Evolutionary conservation across 23 tunicate species (phyloP), one percentile per base, ranked within the genome.

Genomic region (Halocynthia roretzi): DNA sequence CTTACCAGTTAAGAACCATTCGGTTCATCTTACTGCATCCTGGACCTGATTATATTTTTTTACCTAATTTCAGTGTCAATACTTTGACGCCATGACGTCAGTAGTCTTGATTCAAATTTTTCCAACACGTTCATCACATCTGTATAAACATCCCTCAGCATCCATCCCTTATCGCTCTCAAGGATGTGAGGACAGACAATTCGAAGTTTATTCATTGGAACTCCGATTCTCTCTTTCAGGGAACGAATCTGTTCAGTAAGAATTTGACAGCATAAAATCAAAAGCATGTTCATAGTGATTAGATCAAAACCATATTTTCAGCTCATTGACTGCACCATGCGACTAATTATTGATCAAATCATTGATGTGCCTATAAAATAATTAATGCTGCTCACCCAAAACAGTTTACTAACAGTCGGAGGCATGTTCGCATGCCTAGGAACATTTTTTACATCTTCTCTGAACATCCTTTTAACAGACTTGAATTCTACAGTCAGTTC

Each of bases 151-250:
- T 85, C 90, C 12, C 98, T 78, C 20, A 92, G 67, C 85, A 76
- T 77, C 98, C 98, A 92, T 15, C 98, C 98, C 31, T 87, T 77
- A 77, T 92, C 98, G 56, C 92, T 86, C 70, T 92, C 98, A 54
- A 92, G 75, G 49, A 86, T 81, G 56, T 92, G 92, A 9, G 92
- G 87, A 78, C 92, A 92, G 65, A 81, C 93, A 10, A 53, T 20
- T 6, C 88, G 66, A 53, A 92, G 80, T 76, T 86, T 86, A 7
- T 67, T 48, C 93, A 92, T 92, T 54, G 98, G 98, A 6, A 78
- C 63, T 0, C 82, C 76, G 40, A 86, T 83, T 14, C 98, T 62
- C 52, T 86, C 84, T 67, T 92, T 92, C 68, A 92, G 44, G 7
- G 83, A 82, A 7, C 87, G 73, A 9, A 86, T 80, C 98, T 92